Evolutionary conservation across 2,888 invertebrate species (phyloP).

Genomic region (Polydrusus cervinus): DNA sequence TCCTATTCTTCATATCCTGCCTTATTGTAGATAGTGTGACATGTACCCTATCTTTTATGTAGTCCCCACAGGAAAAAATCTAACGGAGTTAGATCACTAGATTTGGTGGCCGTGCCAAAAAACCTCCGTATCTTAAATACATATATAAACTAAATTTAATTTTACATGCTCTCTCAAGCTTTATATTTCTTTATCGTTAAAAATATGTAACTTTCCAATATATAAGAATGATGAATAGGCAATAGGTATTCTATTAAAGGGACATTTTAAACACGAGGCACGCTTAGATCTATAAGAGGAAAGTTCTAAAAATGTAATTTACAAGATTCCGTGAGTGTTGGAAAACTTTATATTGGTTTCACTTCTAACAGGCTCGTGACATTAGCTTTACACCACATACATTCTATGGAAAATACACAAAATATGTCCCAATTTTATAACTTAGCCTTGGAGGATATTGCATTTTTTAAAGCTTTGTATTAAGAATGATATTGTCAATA

Average conservation of each 20-base stretch:
- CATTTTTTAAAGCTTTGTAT: no score
- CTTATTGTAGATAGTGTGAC: no score
- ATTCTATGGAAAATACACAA: conserved; percentile 45
- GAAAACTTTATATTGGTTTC: conserved; percentile 55
- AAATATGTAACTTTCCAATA: background rate
- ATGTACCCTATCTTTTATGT: no score
- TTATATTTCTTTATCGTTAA: conserved; percentile 4
- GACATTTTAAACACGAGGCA: conserved; percentile 43
- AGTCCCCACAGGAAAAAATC: no score
- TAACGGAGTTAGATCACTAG: no score
- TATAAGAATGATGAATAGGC: conserved; percentile 23
- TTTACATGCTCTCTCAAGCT: background rate
- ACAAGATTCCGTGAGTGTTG: conserved; percentile 53
- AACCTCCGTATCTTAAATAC: no score
- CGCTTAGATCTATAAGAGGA: conserved; percentile 44
- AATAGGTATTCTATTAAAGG: conserved; percentile 35
- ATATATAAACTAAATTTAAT: background rate
- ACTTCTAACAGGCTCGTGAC: conserved; percentile 51
- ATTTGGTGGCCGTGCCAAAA: no score
- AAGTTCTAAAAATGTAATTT: conserved; percentile 56
- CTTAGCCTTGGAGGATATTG: background rate
- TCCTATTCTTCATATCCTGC: no score
- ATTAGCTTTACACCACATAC: conserved; percentile 48
- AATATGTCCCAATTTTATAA: conserved; percentile 4
- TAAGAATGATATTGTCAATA: no score